A percentile compares a stretch with the other conserved stretches of the same genome.
These are phyloP conservation scores for Cephus sareptanus DNA, from an alignment of 2,888 invertebrate genomes.

Conservation along the genomic window DNA sequence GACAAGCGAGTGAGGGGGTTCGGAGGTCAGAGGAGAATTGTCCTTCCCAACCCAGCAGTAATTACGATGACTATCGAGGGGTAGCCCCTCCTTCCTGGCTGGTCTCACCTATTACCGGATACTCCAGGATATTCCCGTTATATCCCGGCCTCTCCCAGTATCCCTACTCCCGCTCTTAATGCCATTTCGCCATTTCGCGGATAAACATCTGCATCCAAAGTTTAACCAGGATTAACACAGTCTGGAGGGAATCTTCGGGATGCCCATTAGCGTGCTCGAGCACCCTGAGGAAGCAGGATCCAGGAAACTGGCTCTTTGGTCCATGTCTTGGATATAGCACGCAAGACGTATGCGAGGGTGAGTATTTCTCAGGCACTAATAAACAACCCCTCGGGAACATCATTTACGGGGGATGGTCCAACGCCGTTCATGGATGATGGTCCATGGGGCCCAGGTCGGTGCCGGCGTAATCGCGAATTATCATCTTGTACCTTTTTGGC, in stretches of 20 bases:
- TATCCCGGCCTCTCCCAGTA: slow-evolving; percentile 10
- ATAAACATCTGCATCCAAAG: neutral
- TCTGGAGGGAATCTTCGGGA: neutral
- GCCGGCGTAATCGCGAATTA: slow-evolving; percentile 33
- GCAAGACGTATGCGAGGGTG: slow-evolving; percentile 26
- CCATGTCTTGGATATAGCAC: slow-evolving; percentile 17
- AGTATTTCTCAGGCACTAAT: slow-evolving; percentile 29
- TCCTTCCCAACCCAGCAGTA: neutral
- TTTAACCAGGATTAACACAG: neutral
- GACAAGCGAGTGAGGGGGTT: neutral
- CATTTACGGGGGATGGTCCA: slow-evolving; percentile 25
- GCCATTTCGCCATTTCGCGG: neutral
- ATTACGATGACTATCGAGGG: neutral
- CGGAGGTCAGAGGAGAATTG: neutral
- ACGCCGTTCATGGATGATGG: neutral
- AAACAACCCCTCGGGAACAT: slow-evolving; percentile 33
- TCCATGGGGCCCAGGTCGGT: neutral
- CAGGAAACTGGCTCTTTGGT: slow-evolving; percentile 32
- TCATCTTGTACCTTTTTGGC: slow-evolving; percentile 34
- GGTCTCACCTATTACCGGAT: neutral
- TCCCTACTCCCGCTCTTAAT: neutral
- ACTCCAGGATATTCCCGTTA: slow-evolving; percentile 1
- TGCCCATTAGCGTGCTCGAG: neutral
- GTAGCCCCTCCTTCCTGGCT: neutral
- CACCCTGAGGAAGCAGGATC: neutral